Conservation (phyloP, 2,888 invertebrate genomes). For the Pyrocoelia pectoralis region DNA sequence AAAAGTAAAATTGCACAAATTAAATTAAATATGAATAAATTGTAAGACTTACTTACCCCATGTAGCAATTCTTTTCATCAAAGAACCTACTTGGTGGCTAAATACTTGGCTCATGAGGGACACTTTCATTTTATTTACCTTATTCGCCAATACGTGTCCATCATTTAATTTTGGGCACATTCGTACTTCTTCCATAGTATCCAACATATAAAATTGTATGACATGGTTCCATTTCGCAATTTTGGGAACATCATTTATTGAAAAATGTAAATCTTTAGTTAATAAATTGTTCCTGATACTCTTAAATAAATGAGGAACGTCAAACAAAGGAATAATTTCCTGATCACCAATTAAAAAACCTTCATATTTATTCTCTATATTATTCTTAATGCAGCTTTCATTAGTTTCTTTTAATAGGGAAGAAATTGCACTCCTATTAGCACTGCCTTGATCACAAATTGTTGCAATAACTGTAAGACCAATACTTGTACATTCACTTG, state of each 20-base stretch:
- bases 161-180: background rate
- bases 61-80: background rate
- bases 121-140: background rate
- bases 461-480: background rate
- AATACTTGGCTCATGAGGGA: background rate
- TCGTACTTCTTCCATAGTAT: background rate
- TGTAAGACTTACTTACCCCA: background rate
- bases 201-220: constrained; percentile 20
- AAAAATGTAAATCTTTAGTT: background rate
- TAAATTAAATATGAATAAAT: background rate
- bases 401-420: no score
- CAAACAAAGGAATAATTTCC: constrained; percentile 26
- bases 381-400: no score
- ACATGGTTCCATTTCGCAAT: constrained; percentile 23
- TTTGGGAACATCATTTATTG: constrained; percentile 3
- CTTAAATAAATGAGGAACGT: constrained; percentile 30
- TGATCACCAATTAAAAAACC: background rate
- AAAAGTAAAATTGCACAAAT: background rate
- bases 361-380: background rate
- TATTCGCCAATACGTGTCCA: background rate
- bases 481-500: background rate
- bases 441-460: background rate
- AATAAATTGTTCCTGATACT: constrained; percentile 18
- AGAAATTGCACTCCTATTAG: background rate
- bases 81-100: background rate